Base-by-base conservation (phyloP, 2,113 vertebrate species). In the Elephas maximus region DNA sequence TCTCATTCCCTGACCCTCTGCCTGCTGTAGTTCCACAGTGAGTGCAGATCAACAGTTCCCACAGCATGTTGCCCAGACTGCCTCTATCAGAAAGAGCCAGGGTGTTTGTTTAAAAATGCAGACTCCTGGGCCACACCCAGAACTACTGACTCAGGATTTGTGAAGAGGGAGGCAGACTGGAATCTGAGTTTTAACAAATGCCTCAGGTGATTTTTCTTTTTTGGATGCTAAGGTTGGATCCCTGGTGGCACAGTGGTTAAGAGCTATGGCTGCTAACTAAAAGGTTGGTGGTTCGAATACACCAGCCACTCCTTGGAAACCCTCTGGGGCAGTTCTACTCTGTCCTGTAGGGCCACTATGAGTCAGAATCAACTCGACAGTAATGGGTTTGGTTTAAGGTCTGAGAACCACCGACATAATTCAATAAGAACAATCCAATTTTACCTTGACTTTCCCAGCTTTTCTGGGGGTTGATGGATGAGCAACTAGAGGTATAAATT, bases 341-440 rank as follows among this genome's bases (percentile, higher is more conserved):
- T 12, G 9, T 57, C 53, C 9, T 57, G 15, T 57, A 57, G 53
- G 53, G 53, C 15, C 4, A 12, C 4, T 15, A 57, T 57, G 53
- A 57, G 53, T 57, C 15, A 14, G 53, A 57, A 57, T 57, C 53
- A 3, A 15, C 53, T 57, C 53, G 15, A 57, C 53, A 57, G 53
- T 57, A 12, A 57, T 15, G 11, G 53, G 11, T 57, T 57, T 57
- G 60, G 20, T 23, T 62, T 62, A 62, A 20, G 60, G 60, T 44
- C 20, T 87, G 44, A 84, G 65, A 86, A 28, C 51, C 67, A 74
- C n/a, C 12, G 21, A 15, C 67, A 44, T 17, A 73, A 10, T 67
- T 94, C 78, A 77, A 51, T 65, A 86, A 90, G 71, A 69, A 80
- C 63, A 90, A 81, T 28, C 91, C 45, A 12, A 3, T 90, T 93